A percentile compares a stretch with the other conserved stretches of the same genome.
Evolutionary conservation across 2,888 invertebrate species (phyloP).

Genomic region (Sinhomidia bicolor): DNA sequence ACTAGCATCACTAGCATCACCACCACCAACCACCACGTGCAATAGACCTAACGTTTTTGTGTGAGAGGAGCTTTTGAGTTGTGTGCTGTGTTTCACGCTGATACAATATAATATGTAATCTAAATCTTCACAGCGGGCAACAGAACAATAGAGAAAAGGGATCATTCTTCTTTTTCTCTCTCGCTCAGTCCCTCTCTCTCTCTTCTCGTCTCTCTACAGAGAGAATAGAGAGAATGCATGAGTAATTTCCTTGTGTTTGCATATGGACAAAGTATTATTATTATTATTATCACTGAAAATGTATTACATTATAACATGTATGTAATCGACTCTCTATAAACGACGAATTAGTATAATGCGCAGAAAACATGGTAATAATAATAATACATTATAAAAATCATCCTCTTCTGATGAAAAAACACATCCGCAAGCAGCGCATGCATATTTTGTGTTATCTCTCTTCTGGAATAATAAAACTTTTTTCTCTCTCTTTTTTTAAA

Average conservation of each 20-base stretch:
- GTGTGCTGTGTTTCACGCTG: constrained; percentile 32
- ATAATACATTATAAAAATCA: neutral
- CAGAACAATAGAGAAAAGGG: constrained; percentile 51
- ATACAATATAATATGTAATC: constrained; percentile 45
- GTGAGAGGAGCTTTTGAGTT: too few relatives aligned
- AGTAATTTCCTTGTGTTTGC: constrained; percentile 35
- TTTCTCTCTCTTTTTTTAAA: too few relatives aligned
- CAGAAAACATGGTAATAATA: neutral
- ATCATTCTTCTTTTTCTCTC: constrained; percentile 36
- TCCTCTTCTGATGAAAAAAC: neutral
- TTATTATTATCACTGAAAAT: too few relatives aligned
- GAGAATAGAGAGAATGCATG: constrained; percentile 42
- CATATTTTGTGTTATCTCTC: constrained; percentile 3
- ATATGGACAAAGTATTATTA: neutral
- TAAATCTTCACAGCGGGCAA: constrained; percentile 51
- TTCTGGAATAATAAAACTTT: neutral
- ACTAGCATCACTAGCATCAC: too few relatives aligned
- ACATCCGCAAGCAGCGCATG: constrained; percentile 1
- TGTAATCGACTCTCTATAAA: constrained; percentile 37
- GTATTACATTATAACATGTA: neutral
- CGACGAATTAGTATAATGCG: constrained; percentile 39
- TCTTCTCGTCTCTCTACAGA: too few relatives aligned
- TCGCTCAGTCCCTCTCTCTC: too few relatives aligned
- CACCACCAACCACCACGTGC: too few relatives aligned
- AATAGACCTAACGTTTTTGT: neutral